Evolutionary conservation across 1,140 invertebrate species (phyloP), one percentile per base, ranked within the genome.

Genomic region (Conus ventricosus): DNA sequence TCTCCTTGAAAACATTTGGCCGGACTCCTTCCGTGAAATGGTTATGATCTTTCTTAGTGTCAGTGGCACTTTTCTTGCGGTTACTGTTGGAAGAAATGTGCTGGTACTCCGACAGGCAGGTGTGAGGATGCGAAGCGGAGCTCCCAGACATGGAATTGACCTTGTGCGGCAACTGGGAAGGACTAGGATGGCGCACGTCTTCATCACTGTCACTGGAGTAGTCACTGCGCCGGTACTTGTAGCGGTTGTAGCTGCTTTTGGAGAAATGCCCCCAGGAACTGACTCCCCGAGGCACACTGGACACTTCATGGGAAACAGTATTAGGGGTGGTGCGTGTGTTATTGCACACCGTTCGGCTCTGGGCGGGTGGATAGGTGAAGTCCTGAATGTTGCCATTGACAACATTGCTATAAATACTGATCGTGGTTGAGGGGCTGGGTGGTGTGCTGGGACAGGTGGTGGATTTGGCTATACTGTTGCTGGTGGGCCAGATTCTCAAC

Each of bases 171-270:
- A 85, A 71, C 57, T 57, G 88, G 54, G 57, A 63, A 20, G 85
- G 85, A 60, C 60, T 85, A 63, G 81, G 25, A 39, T 53, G 39
- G 11, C 71, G 63, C 25, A 85, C 67, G 5, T 94, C 93, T 51
- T 93, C 93, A 13, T 94, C 93, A 91, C 92, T 93, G n/a, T 94
- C 93, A 91, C 93, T 94, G 11, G 92, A 93, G 88, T 94, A 93
- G 82, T 94, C 92, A 90, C 93, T 94, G 39, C 92, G 91, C 15
- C 92, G 90, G 78, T 93, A 93, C 88, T 93, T 94, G 87, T 94
- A 94, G 75, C 92, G 90, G 75, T 91, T 92, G 55, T 90, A 80
- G n/a, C 87, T 75, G 82, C 90, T 90, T 80, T 92, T 91, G 81
- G 91, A 92, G 90, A 93, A 94, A 88, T 94, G 92, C 60, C 93